Conservation (phyloP, 2,797 vertebrate species). For the Carduelis carduelis region DNA sequence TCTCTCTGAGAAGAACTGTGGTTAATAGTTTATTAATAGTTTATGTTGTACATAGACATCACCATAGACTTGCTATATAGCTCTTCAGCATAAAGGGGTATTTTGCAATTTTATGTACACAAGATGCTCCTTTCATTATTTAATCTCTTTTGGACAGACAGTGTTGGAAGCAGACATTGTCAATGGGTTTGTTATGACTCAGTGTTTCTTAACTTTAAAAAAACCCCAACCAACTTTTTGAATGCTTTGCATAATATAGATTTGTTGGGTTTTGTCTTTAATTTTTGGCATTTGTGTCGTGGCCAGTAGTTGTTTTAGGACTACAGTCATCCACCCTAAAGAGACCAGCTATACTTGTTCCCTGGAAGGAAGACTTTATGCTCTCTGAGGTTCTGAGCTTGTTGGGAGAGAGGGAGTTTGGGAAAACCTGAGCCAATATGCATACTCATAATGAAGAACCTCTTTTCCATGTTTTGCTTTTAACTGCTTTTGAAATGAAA, state of each 20-base stretch:
- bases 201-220: not conserved
- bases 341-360: not conserved
- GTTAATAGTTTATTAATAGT: slow-evolving; percentile 74
- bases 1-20: slow-evolving; percentile 1
- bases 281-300: slow-evolving; percentile 3
- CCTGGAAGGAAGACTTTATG: not conserved
- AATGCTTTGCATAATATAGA: not conserved
- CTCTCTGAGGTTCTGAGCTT: not conserved
- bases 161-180: not conserved
- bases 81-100: not conserved
- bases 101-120: not conserved
- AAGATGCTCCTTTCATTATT: not conserved
- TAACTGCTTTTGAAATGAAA: not conserved
- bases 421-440: not conserved
- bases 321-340: not conserved
- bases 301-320: not conserved
- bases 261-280: slow-evolving; percentile 13
- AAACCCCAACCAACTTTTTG: not conserved
- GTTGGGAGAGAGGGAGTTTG: not conserved
- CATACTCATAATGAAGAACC: not conserved
- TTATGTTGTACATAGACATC: slow-evolving; percentile 36
- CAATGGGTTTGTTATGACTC: not conserved
- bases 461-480: not conserved
- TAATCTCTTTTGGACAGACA: not conserved
- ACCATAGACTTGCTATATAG: not conserved